These are phyloP conservation scores for Brachyhypopomus occidentalis DNA, from an alignment of 2,113 vertebrate genomes.

Conservation along the genomic window DNA sequence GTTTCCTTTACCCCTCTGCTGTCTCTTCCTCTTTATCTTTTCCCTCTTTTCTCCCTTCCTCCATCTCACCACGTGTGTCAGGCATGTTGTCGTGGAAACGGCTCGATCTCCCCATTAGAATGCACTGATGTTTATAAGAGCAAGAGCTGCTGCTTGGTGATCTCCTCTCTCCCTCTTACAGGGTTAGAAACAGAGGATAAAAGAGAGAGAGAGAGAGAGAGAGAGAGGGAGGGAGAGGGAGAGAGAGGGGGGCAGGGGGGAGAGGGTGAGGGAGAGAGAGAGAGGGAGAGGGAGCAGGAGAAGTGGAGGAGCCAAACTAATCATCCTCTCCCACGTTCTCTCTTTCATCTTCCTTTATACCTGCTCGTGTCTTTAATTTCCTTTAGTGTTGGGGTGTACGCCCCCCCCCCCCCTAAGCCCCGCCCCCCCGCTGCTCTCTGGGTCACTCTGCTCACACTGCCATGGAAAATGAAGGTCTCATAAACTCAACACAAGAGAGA, in stretches of 20 bases:
- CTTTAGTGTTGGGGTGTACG: constrained; percentile 64
- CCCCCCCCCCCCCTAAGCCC: neutral
- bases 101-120: constrained; percentile 66
- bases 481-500: constrained; percentile 20
- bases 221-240: neutral
- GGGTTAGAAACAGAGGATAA: constrained; percentile 41
- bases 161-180: constrained; percentile 36
- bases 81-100: constrained; percentile 64
- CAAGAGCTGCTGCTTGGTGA: constrained; percentile 57
- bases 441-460: constrained; percentile 27
- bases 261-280: constrained; percentile 23
- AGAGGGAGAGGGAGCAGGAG: constrained; percentile 37
- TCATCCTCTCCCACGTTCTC: constrained; percentile 66
- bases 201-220: constrained; percentile 38
- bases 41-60: constrained; percentile 17
- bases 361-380: constrained; percentile 63
- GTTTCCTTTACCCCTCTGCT: constrained; percentile 35
- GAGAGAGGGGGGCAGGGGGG: constrained; percentile 31
- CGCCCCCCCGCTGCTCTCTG: neutral
- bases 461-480: constrained; percentile 36
- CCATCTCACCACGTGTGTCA: constrained; percentile 58
- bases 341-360: constrained; percentile 68
- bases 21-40: constrained; percentile 7
- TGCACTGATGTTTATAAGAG: constrained; percentile 66
- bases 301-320: constrained; percentile 59